These are phyloP conservation scores for Morpho helenor DNA, from an alignment of 2,888 invertebrate genomes.

Conservation along the genomic window DNA sequence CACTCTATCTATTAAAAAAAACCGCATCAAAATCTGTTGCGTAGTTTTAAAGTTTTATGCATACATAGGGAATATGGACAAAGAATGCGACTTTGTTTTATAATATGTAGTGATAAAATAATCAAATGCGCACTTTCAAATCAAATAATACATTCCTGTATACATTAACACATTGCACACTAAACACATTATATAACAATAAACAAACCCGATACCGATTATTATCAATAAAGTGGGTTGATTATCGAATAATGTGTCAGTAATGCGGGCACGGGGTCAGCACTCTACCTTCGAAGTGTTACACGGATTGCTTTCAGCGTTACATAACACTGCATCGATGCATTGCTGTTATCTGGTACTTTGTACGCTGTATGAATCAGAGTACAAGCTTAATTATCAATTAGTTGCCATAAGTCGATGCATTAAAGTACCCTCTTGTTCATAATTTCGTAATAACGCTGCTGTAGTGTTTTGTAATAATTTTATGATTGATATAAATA, in stretches of 20 bases:
- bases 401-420: conserved; percentile 1
- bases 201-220: conserved; percentile 18
- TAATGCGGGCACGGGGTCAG: conserved; percentile 37
- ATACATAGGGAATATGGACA: too few species aligned
- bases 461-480: conserved; percentile 6
- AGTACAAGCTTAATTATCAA: not conserved
- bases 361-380: not conserved
- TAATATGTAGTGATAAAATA: too few species aligned
- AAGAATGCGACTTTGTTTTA: too few species aligned
- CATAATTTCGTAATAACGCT: conserved; percentile 1
- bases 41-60: too few species aligned
- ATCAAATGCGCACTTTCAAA: too few species aligned
- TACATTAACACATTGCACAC: not conserved
- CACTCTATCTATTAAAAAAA: too few species aligned
- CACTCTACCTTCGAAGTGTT: conserved; percentile 48
- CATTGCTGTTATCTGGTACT: conserved; percentile 25
- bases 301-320: conserved; percentile 55
- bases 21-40: too few species aligned
- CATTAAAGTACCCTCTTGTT: conserved; percentile 1
- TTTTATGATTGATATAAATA: not conserved
- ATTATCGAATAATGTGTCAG: conserved; percentile 34
- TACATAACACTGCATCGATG: conserved; percentile 46
- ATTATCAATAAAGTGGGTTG: conserved; percentile 25
- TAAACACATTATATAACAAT: conserved; percentile 19
- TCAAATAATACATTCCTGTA: too few species aligned